Percentiles rank a stretch among this genome's conserved stretches.
Evolutionary conservation across 2,888 invertebrate genomes (phyloP).

Genomic region (Macrosiphum euphorbiae): DNA sequence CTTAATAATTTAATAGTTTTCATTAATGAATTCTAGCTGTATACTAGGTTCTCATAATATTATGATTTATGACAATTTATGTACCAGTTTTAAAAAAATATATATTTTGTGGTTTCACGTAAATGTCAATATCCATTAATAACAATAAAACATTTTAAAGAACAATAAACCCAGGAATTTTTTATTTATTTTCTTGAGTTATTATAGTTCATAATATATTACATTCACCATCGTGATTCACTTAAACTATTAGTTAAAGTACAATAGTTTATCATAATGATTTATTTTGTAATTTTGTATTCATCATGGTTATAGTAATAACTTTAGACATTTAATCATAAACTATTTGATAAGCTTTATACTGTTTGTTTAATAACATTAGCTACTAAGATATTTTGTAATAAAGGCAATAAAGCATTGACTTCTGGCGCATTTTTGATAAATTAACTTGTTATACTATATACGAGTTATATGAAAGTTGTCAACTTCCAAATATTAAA

Average conservation of each 20-base stretch:
- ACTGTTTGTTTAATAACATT: neutral
- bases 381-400: neutral
- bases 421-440: neutral
- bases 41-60: neutral
- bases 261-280: neutral
- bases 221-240: neutral
- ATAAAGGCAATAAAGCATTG: neutral
- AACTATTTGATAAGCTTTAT: neutral
- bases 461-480: too few species aligned
- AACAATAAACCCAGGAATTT: neutral
- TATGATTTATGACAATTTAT: neutral
- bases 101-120: neutral
- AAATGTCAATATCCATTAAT: neutral
- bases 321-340: neutral
- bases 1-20: neutral
- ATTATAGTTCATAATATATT: neutral
- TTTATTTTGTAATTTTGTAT: neutral
- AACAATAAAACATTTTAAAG: neutral
- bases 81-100: neutral
- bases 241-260: neutral
- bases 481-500: too few species aligned
- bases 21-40: neutral
- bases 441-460: neutral
- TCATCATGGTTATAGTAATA: neutral
- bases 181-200: neutral